Evolutionary conservation across 1,140 invertebrate genomes (phyloP), one percentile per base, ranked within the genome.

Genomic region (Holcopasites calliopsidis): DNA sequence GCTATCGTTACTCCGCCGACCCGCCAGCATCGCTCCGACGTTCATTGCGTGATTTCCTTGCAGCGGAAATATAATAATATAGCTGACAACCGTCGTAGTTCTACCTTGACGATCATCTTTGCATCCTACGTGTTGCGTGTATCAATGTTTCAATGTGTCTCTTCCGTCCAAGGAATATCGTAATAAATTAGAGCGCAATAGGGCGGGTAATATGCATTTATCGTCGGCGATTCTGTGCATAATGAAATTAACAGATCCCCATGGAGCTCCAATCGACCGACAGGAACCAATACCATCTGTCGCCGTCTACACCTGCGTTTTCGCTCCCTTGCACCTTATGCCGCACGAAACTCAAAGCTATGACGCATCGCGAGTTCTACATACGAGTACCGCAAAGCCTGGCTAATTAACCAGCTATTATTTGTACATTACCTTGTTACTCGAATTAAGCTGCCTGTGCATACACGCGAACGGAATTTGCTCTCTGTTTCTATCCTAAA

Each of bases 211-310:
- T n/a, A n/a, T n/a, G n/a, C n/a, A n/a, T n/a, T n/a, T n/a, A n/a
- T n/a, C n/a, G n/a, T 54, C 47, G 26, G 64, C 49, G 49, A 72
- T 52, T n/a, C n/a, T n/a, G 52, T 44, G 61, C 84, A 60, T 75
- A 84, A 77, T 74, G 60, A 65, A 80, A 80, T 84, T 76, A 84
- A 82, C 77, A 75, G 78, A 83, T 84, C 72, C 78, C 62, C 72
- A 49, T 77, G 79, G 80, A 78, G 16, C 61, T 77, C 81, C 84
- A 85, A 90, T 89, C 84, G 82, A 84, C 83, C 75, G 60, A 74
- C 85, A 85, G 88, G 86, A 85, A 88, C 80, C 70, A 76, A 85
- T 77, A 79, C 86, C 88, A 89, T 89, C 89, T 90, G 89, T 26
- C 38, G 33, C 85, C 78, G 79, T 68, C 70, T 72, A 68, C 88